phyloP scores from a whole-genome alignment of 2,797 vertebrate genomes.

The Danio kyathit region DNA sequence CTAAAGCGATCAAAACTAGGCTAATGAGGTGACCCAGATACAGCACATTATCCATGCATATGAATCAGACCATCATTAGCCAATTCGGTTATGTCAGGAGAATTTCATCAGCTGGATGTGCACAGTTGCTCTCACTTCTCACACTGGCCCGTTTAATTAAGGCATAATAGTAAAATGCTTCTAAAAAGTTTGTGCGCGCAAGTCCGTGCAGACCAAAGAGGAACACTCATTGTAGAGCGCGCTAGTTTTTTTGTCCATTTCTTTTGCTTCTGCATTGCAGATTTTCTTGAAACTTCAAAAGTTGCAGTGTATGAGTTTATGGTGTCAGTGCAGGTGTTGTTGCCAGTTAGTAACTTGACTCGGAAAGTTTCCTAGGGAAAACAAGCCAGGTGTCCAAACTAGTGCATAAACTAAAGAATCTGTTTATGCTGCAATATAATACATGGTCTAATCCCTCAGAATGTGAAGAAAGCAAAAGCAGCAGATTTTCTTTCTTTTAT shows the following conservation, averaged over 20 bases:
- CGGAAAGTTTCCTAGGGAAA: slow-evolving; percentile 44
- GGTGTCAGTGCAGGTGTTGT: slow-evolving; percentile 35
- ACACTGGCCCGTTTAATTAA: slow-evolving; percentile 54
- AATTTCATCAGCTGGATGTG: slow-evolving; percentile 62
- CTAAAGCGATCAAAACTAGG: slow-evolving; percentile 50
- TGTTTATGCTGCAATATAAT: slow-evolving; percentile 11
- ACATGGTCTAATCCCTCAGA: background rate
- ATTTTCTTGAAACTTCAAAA: slow-evolving; percentile 22
- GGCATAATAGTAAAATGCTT: slow-evolving; percentile 46
- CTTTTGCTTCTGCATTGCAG: slow-evolving; percentile 27
- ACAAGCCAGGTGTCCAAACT: slow-evolving; percentile 40
- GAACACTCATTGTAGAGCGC: background rate
- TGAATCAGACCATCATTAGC: slow-evolving; percentile 57
- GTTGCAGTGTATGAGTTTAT: slow-evolving; percentile 20
- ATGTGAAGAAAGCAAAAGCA: background rate
- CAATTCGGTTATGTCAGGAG: slow-evolving; percentile 60
- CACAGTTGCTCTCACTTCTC: slow-evolving; percentile 52
- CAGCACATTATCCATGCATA: slow-evolving; percentile 56
- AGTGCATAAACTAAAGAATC: slow-evolving; percentile 5
- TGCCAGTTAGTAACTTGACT: slow-evolving; percentile 1
- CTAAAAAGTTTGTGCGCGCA: background rate
- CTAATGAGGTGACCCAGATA: slow-evolving; percentile 61
- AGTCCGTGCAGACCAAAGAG: background rate
- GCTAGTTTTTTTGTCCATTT: slow-evolving; percentile 7
- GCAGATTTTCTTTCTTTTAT: background rate